A percentile compares a stretch with the other conserved stretches of the same genome.
Evolutionary conservation across 2,888 invertebrate species (phyloP).

Genomic region (Thumatha senex): DNA sequence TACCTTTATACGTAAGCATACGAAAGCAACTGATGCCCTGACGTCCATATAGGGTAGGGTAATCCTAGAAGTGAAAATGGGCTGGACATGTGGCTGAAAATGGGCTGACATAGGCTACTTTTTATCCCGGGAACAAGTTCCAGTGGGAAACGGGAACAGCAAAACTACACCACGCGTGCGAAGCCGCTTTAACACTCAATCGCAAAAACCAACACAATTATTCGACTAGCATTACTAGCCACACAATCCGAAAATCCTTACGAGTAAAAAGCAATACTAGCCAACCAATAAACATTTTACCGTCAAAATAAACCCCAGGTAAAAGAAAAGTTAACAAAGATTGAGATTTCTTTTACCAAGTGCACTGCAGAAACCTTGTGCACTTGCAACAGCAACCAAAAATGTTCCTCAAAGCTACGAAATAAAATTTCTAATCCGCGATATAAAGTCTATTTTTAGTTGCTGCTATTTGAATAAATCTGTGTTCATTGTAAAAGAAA

Average conservation of each 20-base stretch:
- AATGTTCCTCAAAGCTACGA: conserved; percentile 20
- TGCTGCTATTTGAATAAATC: not conserved
- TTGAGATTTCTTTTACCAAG: conserved; percentile 7
- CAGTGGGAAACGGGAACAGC: too few relatives aligned
- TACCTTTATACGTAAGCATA: too few relatives aligned
- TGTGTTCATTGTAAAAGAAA: conserved; percentile 41
- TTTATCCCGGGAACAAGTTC: too few relatives aligned
- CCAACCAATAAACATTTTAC: conserved; percentile 22
- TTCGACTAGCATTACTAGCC: conserved; percentile 38
- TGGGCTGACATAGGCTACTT: too few relatives aligned
- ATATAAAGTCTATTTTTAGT: conserved; percentile 10
- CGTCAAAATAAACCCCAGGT: not conserved
- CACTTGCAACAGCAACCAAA: conserved; percentile 18
- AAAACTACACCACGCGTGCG: conserved; percentile 28
- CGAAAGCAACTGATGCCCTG: too few relatives aligned
- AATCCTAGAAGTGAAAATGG: too few relatives aligned
- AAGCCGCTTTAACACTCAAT: conserved; percentile 40
- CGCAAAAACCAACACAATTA: conserved; percentile 45
- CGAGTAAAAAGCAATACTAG: conserved; percentile 41
- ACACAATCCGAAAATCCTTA: conserved; percentile 45
- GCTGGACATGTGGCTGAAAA: too few relatives aligned
- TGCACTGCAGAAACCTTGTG: conserved; percentile 17
- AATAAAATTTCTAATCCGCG: conserved; percentile 23
- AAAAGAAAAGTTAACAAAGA: conserved; percentile 8
- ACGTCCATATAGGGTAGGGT: too few relatives aligned